Percentiles rank a stretch among this genome's conserved stretches.
These are phyloP conservation scores for Thereva nobilitata DNA, from an alignment of 2,888 invertebrate genomes.

Conservation along the genomic window DNA sequence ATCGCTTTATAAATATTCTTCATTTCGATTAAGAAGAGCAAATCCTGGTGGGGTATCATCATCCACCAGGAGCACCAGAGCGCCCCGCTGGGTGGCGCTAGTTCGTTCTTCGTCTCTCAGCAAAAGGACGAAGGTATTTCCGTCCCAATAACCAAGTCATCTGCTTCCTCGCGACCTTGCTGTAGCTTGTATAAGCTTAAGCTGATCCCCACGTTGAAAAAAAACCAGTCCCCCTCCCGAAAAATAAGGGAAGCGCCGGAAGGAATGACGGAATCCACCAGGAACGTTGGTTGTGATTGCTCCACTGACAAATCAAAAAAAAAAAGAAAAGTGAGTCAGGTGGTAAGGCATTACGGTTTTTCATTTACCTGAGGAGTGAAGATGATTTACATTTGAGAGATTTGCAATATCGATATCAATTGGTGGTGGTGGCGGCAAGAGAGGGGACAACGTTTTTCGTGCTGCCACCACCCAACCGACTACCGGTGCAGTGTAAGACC, in stretches of 20 bases:
- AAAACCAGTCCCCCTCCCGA: conserved; percentile 16
- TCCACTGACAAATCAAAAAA: too few relatives aligned
- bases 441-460: too few relatives aligned
- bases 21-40: conserved; percentile 28
- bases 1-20: conserved; percentile 34
- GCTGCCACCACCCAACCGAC: conserved; percentile 24
- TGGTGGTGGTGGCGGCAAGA: conserved; percentile 11
- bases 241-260: conserved; percentile 4
- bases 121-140: not conserved
- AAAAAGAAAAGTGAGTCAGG: too few relatives aligned
- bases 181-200: conserved; percentile 1
- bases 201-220: conserved; percentile 23
- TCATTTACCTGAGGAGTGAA: conserved; percentile 16
- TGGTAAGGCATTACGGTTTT: conserved; percentile 5
- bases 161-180: conserved; percentile 28
- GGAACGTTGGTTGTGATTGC: not conserved
- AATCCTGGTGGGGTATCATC: conserved; percentile 6
- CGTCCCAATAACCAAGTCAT: conserved; percentile 29
- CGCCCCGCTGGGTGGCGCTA: not conserved
- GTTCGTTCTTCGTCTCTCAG: not conserved
- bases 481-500: not conserved
- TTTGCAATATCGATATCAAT: conserved; percentile 40
- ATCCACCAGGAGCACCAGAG: not conserved
- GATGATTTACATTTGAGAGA: conserved; percentile 37
- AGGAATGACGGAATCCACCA: not conserved